Conservation (phyloP, 1,140 invertebrate genomes). For the Centruroides sculpturatus region DNA sequence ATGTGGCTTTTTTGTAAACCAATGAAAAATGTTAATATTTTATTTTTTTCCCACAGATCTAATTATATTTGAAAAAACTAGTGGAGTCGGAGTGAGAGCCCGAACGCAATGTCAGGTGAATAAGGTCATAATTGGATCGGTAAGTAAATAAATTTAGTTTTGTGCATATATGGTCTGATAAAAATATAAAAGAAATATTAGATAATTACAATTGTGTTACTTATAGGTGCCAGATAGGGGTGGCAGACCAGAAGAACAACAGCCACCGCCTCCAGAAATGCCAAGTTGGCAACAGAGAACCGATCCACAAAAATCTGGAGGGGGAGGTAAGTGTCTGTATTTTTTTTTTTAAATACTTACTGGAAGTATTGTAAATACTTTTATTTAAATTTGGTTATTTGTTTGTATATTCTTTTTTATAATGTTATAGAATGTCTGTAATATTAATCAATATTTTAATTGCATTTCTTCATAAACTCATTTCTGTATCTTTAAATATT, state of each 20-base stretch:
- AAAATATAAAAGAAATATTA: neutral
- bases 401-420: too few relatives aligned
- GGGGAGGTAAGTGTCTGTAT: neutral
- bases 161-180: neutral
- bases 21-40: too few relatives aligned
- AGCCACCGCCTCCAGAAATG: conserved; percentile 82
- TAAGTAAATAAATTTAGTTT: conserved; percentile 22
- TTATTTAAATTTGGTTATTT: too few relatives aligned
- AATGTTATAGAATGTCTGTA: too few relatives aligned
- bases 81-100: conserved; percentile 56
- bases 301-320: neutral
- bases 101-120: conserved; percentile 67
- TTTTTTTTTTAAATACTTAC: too few relatives aligned
- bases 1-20: too few relatives aligned
- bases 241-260: conserved; percentile 70
- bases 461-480: too few relatives aligned
- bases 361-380: too few relatives aligned
- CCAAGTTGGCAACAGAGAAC: conserved; percentile 55
- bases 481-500: too few relatives aligned
- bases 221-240: conserved; percentile 52
- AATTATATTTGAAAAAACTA: conserved; percentile 48
- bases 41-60: neutral
- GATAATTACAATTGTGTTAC: neutral
- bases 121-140: conserved; percentile 68
- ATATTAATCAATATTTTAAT: too few relatives aligned